Evolutionary conservation across 2,888 invertebrate genomes (phyloP), one percentile per base, ranked within the genome.

Genomic region (Sceliomorpha sp.): DNA sequence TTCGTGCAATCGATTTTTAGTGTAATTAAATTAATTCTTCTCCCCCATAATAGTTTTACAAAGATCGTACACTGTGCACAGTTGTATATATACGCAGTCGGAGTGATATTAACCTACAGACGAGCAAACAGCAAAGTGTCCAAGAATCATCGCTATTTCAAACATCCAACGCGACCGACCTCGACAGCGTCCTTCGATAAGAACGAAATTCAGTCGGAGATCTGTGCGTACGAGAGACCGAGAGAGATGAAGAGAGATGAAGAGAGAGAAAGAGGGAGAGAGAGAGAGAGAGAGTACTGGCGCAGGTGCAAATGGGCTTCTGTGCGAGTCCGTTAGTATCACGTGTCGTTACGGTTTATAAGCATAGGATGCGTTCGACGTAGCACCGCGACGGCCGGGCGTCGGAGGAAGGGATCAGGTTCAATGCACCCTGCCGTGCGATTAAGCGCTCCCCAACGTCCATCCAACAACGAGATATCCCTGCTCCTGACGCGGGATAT

Each of bases 311-410:
- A 75, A 80, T 75, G 72, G 69, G 70, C 70, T 63, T 47, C 51
- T 47, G 62, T 69, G 73, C 71, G 55, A 74, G 68, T 71, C 83
- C 84, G 84, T 83, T 85, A 84, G 78, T 80, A 80, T 84, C 80
- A 79, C 79, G 80, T 80, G 83, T 84, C 83, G 84, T 83, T 84
- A 84, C 82, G 83, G 80, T 82, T 83, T 80, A 83, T 83, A 82
- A 83, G 77, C 83, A 78, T 81, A 73, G 78, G 82, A 83, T 82
- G 80, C 76, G 76, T 81, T 79, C 75, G 79, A 78, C 75, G 75
- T 78, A 74, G 72, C 74, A 64, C 60, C 60, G 59, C 63, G 62
- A 40, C 31, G 55, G 36, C 64, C 20, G 2, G 60, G 48, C 32
- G 66, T n/a, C n/a, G n/a, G n/a, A 53, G 62, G 59, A 60, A 73